Evolutionary conservation across 1,140 invertebrate genomes (phyloP), one percentile per base, ranked within the genome.

Genomic region (Hydropsyche tenuis): DNA sequence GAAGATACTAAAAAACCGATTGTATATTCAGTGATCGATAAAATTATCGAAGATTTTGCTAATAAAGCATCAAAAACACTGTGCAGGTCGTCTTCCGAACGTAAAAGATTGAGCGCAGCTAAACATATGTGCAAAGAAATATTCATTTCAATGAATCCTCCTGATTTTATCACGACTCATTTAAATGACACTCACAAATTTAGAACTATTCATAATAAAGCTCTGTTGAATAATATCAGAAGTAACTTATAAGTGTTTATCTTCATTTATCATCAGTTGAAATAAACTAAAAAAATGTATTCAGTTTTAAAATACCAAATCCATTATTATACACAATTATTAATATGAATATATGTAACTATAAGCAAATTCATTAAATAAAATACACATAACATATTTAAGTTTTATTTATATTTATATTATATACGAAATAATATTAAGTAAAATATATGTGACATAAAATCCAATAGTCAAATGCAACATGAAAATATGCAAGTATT

Each of bases 161-260:
- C 87, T 0, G 87, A 89, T 42, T 89, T 88, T 76, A 85, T 89
- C 22, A 89, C 88, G 12, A 88, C 82, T 9, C 88, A 87, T 78
- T 79, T 89, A 0, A 87, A 87, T 73, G 85, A 88, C 66, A 82
- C 83, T 68, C 84, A 86, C 74, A 84, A 86, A 77, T 87, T 87
- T 75, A 80, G 84, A 73, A 85, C 85, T 12, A 69, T 86, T n/a
- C 85, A 87, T 75, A 84, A 86, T 74, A 86, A 85, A 73, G 80
- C 80, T 1, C 70, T 85, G 6, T 30, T 81, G 9, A 18, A 53
- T 45, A 66, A n/a, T 11, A 20, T 56, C 7, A 72, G 53, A 27
- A 85, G 83, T 71, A 84, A 82, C 76, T 78, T 85, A 65, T 37
- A 37, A 9, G n/a, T 22, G 22, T 53, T n/a, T 11, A 9, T 9